These are phyloP conservation scores for Pogona vitticeps DNA, from an alignment of 2,113 vertebrate genomes.

Conservation along the genomic window DNA sequence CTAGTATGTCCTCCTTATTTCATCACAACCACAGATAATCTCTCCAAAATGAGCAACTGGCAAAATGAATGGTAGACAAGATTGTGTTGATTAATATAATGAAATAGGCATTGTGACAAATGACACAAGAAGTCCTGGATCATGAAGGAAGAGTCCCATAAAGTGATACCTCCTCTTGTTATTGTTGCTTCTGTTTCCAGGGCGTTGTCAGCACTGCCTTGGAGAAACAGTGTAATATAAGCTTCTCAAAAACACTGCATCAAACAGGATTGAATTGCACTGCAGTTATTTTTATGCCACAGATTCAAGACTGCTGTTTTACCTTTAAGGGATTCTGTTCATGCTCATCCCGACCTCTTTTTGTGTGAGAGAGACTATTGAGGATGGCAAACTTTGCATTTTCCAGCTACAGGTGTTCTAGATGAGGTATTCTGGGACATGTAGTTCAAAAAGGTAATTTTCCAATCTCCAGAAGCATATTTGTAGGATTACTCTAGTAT, in stretches of 20 bases:
- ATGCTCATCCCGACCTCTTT: not conserved
- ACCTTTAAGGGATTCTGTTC: not conserved
- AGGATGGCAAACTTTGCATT: too few species aligned
- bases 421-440: too few species aligned
- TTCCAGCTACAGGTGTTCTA: too few species aligned
- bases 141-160: not conserved
- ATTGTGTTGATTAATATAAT: too few species aligned
- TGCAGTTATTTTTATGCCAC: not conserved
- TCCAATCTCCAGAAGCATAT: too few species aligned
- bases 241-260: not conserved
- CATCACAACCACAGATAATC: too few species aligned
- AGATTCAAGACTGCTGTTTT: not conserved
- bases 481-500: too few species aligned
- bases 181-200: not conserved
- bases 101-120: not conserved
- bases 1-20: not conserved
- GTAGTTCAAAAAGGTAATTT: too few species aligned
- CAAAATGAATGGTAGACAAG: not conserved
- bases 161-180: not conserved
- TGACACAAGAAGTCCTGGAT: not conserved
- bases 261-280: not conserved
- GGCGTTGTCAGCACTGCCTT: not conserved
- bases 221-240: not conserved
- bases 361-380: not conserved
- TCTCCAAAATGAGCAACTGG: not conserved